Evolutionary conservation across 1,140 invertebrate genomes (phyloP).

Genomic region (Bombus turneri): DNA sequence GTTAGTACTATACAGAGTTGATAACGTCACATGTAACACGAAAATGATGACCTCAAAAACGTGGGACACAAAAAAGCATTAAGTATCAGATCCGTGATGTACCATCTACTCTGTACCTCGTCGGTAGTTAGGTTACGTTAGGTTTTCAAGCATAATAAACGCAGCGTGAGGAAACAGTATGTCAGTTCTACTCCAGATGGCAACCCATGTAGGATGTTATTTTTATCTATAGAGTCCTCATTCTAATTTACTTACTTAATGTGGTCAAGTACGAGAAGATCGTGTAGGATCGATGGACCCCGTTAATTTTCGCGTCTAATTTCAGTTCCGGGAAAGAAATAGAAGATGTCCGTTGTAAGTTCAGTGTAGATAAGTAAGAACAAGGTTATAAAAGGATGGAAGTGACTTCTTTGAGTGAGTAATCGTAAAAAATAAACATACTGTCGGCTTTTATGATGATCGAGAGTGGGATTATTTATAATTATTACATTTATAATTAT

Average conservation of each 20-base stretch:
- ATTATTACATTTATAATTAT: not conserved
- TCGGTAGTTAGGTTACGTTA: not conserved
- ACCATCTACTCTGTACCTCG: no score
- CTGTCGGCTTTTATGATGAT: not conserved
- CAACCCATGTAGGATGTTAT: not conserved
- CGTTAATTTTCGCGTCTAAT: conserved; percentile 6
- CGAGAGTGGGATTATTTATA: not conserved
- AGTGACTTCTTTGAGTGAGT: conserved; percentile 72
- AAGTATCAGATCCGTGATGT: no score
- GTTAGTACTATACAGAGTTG: no score
- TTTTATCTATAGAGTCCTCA: not conserved
- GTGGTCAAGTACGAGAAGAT: not conserved
- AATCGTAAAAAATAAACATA: conserved; percentile 1
- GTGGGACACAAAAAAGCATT: no score
- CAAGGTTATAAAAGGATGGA: conserved; percentile 64
- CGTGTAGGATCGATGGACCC: not conserved
- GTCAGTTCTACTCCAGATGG: not conserved
- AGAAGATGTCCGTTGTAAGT: conserved; percentile 20
- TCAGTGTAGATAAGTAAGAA: conserved; percentile 24
- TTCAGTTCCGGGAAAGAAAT: conserved; percentile 33
- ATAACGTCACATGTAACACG: no score
- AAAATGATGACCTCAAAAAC: no score
- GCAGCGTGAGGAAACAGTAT: not conserved
- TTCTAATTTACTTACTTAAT: conserved; percentile 34
- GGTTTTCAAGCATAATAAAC: not conserved